These are phyloP conservation scores for Rugalucina vietnamica DNA, from an alignment of 2,888 invertebrate species.

Conservation along the genomic window DNA sequence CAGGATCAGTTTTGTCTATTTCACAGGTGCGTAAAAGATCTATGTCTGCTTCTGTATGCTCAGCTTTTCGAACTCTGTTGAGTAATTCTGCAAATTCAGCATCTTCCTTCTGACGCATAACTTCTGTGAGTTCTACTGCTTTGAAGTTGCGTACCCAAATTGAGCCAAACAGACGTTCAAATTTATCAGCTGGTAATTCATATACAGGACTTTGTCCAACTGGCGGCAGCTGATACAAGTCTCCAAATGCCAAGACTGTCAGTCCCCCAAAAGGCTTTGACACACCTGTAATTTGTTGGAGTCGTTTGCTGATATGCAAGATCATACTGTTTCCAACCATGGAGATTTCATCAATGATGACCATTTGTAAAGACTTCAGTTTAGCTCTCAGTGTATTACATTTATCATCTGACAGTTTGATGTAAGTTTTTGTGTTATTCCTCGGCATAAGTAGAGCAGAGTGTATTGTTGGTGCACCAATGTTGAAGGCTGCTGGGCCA, in stretches of 20 bases:
- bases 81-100: not conserved
- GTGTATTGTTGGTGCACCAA: slow-evolving; percentile 27
- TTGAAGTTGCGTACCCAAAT: slow-evolving; percentile 3
- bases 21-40: not conserved
- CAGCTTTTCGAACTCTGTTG: not conserved
- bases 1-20: not conserved
- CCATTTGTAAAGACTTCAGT: not conserved
- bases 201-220: slow-evolving; percentile 1
- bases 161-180: not conserved
- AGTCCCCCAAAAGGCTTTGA: slow-evolving; percentile 10
- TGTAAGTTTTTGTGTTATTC: not conserved
- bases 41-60: slow-evolving; percentile 3
- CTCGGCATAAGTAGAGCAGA: slow-evolving; percentile 26
- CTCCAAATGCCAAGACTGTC: slow-evolving; percentile 12
- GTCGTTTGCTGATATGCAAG: not conserved
- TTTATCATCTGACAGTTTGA: slow-evolving; percentile 32
- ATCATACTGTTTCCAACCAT: slow-evolving; percentile 32
- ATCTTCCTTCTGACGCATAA: slow-evolving; percentile 15
- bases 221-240: slow-evolving; percentile 20
- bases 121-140: not conserved
- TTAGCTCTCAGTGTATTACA: slow-evolving; percentile 23
- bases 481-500: slow-evolving; percentile 39
- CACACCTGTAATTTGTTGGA: not conserved
- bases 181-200: not conserved
- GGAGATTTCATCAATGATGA: slow-evolving; percentile 38